phyloP scores from a whole-genome alignment of 2,113 vertebrate genomes.

The Melanerpes aurifrons region DNA sequence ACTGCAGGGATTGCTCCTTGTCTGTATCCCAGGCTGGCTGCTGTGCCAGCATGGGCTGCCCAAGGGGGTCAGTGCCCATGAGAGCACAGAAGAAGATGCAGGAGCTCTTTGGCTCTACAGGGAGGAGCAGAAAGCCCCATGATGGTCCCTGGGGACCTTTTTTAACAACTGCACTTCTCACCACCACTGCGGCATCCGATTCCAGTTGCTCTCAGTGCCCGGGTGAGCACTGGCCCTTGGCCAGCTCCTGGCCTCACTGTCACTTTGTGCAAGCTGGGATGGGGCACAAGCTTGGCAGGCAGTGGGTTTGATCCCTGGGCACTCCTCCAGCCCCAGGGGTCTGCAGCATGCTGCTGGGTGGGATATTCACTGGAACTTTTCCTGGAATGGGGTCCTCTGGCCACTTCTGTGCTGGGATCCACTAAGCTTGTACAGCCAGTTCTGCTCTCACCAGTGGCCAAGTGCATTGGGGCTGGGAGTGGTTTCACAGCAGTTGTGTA shows the following conservation, averaged over 20 bases:
- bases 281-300: background rate
- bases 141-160: background rate
- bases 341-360: background rate
- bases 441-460: background rate
- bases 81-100: background rate
- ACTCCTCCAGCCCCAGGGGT: background rate
- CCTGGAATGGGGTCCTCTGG: rapidly evolving
- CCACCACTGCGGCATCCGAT: slow-evolving; percentile 30
- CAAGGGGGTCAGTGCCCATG: background rate
- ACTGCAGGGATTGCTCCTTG: background rate
- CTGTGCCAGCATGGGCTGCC: background rate
- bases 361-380: background rate
- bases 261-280: slow-evolving; percentile 22
- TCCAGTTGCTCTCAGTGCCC: background rate
- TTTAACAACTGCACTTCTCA: background rate
- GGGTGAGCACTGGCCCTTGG: background rate
- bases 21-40: background rate
- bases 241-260: slow-evolving; percentile 4
- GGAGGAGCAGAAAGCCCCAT: background rate
- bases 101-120: background rate
- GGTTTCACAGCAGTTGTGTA: background rate
- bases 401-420: background rate
- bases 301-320: background rate
- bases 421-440: background rate
- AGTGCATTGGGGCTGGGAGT: background rate